phyloP scores from a whole-genome alignment of 2,888 invertebrate genomes.

The Tetranychus piercei region DNA sequence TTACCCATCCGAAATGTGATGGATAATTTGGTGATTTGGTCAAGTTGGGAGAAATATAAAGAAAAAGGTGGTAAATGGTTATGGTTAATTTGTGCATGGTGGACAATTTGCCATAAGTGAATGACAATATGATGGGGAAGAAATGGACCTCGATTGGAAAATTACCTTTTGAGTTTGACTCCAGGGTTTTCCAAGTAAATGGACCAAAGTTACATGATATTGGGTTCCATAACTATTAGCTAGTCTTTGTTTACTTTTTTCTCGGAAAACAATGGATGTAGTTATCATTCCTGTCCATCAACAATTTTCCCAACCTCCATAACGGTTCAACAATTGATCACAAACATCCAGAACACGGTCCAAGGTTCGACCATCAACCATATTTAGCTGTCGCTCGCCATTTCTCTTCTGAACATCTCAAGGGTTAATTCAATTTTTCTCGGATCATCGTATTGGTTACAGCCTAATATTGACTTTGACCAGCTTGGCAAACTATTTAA shows the following conservation, averaged over 20 bases:
- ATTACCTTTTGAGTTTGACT: not conserved
- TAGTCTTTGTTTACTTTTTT: not conserved
- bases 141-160: no score
- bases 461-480: not conserved
- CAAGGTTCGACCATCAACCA: not conserved
- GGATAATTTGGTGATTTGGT: no score
- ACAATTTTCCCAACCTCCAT: not conserved
- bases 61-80: no score
- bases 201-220: not conserved
- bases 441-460: not conserved
- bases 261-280: not conserved
- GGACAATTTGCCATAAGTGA: no score
- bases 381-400: not conserved
- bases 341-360: not conserved
- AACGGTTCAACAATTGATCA: not conserved
- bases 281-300: not conserved
- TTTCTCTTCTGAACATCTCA: not conserved
- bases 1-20: no score
- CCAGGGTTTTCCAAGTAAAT: not conserved
- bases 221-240: not conserved
- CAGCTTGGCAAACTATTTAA: not conserved
- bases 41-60: no score
- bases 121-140: no score
- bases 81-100: no score
- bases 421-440: not conserved